Percentiles rank a stretch among this genome's conserved stretches.
These are phyloP conservation scores for Diaprepes abbreviatus DNA, from an alignment of 2,888 invertebrate genomes.

Conservation along the genomic window DNA sequence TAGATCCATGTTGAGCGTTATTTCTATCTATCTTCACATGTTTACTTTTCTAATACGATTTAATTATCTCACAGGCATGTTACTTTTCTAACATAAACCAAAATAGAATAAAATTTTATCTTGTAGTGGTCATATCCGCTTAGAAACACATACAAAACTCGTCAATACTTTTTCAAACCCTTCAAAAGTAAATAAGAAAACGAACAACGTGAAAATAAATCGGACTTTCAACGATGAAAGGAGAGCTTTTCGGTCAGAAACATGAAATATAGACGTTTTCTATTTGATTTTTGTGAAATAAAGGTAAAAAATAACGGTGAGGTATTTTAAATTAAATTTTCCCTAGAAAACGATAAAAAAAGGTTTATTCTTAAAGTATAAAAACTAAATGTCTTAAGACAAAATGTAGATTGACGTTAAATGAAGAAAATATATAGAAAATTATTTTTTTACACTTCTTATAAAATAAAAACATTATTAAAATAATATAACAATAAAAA, in stretches of 20 bases:
- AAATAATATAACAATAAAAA: too few species aligned
- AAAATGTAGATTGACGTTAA: too few species aligned
- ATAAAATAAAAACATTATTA: too few species aligned
- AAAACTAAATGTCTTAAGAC: too few species aligned
- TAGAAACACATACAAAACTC: constrained; percentile 37
- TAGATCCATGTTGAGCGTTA: too few species aligned
- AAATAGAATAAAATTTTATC: constrained; percentile 39
- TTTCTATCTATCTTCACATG: neutral
- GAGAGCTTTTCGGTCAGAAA: neutral
- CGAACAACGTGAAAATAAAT: constrained; percentile 31
- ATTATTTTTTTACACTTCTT: too few species aligned
- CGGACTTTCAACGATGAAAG: constrained; percentile 1
- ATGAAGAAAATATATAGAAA: too few species aligned
- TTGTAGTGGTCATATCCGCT: constrained; percentile 31
- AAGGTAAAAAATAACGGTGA: neutral
- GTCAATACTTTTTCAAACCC: constrained; percentile 35
- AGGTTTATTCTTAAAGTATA: too few species aligned
- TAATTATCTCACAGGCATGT: constrained; percentile 33
- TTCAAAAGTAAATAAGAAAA: constrained; percentile 29
- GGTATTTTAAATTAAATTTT: too few species aligned
- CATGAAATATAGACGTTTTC: neutral
- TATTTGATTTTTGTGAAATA: neutral
- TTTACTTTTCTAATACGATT: constrained; percentile 20
- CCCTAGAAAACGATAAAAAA: too few species aligned
- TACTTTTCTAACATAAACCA: constrained; percentile 27